Evolutionary conservation across 1,140 invertebrate genomes (phyloP).

Genomic region (Lasaia peninsularis): DNA sequence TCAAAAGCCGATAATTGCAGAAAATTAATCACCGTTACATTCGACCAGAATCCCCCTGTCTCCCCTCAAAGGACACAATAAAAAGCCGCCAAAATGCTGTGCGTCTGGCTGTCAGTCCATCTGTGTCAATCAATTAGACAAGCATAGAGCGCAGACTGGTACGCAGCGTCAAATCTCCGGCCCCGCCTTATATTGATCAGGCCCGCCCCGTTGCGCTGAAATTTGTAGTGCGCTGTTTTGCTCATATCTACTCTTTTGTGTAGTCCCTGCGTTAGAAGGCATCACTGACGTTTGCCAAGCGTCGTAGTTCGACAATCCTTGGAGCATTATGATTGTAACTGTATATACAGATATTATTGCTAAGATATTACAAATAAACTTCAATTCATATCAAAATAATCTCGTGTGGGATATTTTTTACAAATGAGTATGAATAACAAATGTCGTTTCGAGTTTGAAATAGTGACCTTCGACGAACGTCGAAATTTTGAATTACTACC

Average conservation of each 20-base stretch:
- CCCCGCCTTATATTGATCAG: slow-evolving; percentile 64
- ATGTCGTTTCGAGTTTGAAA: too few species aligned
- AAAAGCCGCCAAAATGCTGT: slow-evolving; percentile 57
- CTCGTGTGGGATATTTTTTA: too few species aligned
- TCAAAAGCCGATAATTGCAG: slow-evolving; percentile 40
- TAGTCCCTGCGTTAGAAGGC: slow-evolving; percentile 32
- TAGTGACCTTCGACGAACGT: too few species aligned
- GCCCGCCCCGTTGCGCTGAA: slow-evolving; percentile 55
- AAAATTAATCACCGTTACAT: slow-evolving; percentile 51
- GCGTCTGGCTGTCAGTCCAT: slow-evolving; percentile 60
- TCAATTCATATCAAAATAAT: too few species aligned
- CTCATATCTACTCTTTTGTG: slow-evolving; percentile 43
- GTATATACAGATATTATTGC: too few species aligned
- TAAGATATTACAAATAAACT: too few species aligned
- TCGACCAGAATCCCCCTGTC: slow-evolving; percentile 29
- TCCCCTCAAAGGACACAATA: slow-evolving; percentile 54
- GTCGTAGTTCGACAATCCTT: neutral
- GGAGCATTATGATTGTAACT: slow-evolving; percentile 3
- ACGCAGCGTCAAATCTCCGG: slow-evolving; percentile 59
- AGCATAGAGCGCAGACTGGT: slow-evolving; percentile 47
- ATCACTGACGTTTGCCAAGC: slow-evolving; percentile 17
- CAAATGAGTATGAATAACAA: too few species aligned
- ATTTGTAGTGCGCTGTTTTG: slow-evolving; percentile 45
- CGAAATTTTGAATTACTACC: too few species aligned
- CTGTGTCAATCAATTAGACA: slow-evolving; percentile 70